Evolutionary conservation across 2,797 vertebrate species (phyloP), one percentile per base, ranked within the genome.

Genomic region (Gouania willdenowi): DNA sequence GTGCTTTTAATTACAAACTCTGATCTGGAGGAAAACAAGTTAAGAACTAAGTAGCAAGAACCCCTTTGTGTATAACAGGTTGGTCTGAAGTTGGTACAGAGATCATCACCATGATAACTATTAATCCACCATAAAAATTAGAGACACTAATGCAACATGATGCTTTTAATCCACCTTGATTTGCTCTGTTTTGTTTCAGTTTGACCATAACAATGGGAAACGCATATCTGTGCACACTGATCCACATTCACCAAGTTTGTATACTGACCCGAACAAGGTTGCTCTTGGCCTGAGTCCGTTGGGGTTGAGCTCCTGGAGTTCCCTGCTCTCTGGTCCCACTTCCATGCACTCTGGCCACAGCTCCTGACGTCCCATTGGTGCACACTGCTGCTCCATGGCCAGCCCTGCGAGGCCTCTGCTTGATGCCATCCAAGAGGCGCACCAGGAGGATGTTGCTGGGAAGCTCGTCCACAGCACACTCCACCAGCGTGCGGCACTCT

Each of bases 381-480:
- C 73, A 89, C 76, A 52, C 87, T 28, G 24, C 68, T 2, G 58
- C 33, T 31, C 51, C 79, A 0, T 77, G 71, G 4, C 71, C 61
- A 0, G 90, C 76, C 50, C 93, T 91, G 12, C 93, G 85, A 18
- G 97, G 97, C 51, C 93, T 91, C 80, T 99, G 97, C 69, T 95
- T 98, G 88, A 99, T 99, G 53, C 97, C 97, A 22, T 99, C 97
- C 79, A 99, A 84, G 32, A 99, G 90, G 48, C 97, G 89, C 41
- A 99, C 96, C 2, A 99, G 92, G 31, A 99, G 86, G 77, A 99
- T 99, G 68, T 99, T 99, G 83, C 92, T 97, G 21, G 97, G 97
- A 29, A 99, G 92, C 33, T 98, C 94, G 0, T 99, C 97, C 20
- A 99, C 96, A 0, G 88, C 79, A 0, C 92, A 93, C 72, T 94